Base-by-base conservation (phyloP, 1,140 invertebrate species). In the Euura lappo region DNA sequence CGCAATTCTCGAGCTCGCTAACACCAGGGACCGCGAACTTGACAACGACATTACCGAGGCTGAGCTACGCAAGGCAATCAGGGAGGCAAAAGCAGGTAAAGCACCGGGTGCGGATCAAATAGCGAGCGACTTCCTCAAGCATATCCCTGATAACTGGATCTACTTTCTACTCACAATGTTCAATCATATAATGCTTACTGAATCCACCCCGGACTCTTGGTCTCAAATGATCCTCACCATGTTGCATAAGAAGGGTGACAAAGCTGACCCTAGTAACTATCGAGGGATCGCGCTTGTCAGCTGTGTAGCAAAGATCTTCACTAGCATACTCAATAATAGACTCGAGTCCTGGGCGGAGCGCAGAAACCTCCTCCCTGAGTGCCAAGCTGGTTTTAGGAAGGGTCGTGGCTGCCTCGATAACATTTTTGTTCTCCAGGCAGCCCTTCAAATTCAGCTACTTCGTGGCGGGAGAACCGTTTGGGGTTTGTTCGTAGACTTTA, bases 401-500 rank as follows among this genome's bases (percentile, higher is more conserved):
- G 65, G 67, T 8, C 44, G 44, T 3, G 45, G 72, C 4, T 78
- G 73, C 60, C 13, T n/a, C 7, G 75, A 79, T 68, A 73, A 77
- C 28, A 70, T 77, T 13, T 76, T 79, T 44, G 60, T 72, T 8
- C 72, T 78, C 5, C n/a, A 43, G 5, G 46, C 70, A 6, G 11
- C 72, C 6, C 44, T 74, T 11, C 72, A 76, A 51, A 47, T 68
- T 8, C 70, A 74, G 11, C 70, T 78, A 28, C 28, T 28, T 28
- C 28, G 28, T 28, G 28, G 28, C 28, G 28, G 28, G 28, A 8
- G 13, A 45, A 47, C 11, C 13, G 7, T 44, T n/a, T 65, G 65
- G 47, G 6, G 51, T 60, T 43, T 75, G 3, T 81, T 79, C 51
- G 51, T 81, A 5, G 80, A 81, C 70, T 79, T 77, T 60, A 69